A percentile compares a stretch with the other conserved stretches of the same genome.
Conservation (phyloP, 2,888 invertebrate genomes). For the Dicranocentrus wangi region DNA sequence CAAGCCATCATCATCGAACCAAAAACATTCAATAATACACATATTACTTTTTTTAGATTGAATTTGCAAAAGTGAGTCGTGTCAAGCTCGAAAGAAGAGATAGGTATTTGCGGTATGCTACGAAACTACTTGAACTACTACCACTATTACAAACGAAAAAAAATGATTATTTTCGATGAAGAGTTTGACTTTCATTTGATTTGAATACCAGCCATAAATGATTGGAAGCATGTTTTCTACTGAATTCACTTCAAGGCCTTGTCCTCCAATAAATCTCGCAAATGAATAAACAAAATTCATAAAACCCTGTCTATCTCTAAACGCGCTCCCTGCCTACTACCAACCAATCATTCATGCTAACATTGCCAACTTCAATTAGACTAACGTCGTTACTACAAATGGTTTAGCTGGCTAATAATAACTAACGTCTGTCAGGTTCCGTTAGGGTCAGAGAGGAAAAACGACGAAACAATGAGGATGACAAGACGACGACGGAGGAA, state of each 20-base stretch:
- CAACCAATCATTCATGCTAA: background rate
- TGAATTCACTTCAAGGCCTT: constrained; percentile 46
- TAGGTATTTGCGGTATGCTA: constrained; percentile 1
- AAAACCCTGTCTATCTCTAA: background rate
- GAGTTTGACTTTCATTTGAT: background rate
- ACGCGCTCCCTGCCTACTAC: background rate
- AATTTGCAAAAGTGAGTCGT: no score
- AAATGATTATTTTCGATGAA: no score
- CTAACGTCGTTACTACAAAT: no score
- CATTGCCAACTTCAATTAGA: background rate
- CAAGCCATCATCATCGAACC: background rate
- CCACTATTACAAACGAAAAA: no score
- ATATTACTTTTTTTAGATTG: no score
- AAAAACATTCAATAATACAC: no score
- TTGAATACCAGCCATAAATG: background rate
- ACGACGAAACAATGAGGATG: no score
- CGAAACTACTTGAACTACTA: no score
- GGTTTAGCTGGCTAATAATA: background rate
- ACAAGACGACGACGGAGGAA: no score
- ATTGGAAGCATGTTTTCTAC: constrained; percentile 11
- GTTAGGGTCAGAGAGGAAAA: background rate
- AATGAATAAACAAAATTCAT: background rate
- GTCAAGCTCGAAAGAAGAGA: no score
- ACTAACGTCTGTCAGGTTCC: background rate
- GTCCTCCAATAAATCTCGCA: constrained; percentile 44